Evolutionary conservation across 2,797 vertebrate genomes (phyloP).

Genomic region (Argyrosomus regius): DNA sequence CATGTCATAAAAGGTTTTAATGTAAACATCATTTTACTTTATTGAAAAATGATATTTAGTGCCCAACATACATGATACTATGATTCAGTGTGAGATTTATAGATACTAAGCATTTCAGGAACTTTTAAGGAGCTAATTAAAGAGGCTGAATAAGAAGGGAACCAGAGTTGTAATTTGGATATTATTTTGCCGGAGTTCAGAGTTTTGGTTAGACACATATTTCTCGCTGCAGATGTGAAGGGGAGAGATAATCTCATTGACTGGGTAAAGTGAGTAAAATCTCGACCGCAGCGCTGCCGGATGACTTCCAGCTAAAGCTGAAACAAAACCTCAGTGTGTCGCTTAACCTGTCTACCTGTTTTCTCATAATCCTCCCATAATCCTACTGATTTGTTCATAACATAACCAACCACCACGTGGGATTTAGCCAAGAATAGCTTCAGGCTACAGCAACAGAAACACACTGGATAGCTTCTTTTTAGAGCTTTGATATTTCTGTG

Average conservation of each 20-base stretch:
- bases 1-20: no score
- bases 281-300: background rate
- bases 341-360: slow-evolving; percentile 6
- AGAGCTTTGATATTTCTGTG: background rate
- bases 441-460: background rate
- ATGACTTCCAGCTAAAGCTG: slow-evolving; percentile 3
- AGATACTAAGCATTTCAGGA: background rate
- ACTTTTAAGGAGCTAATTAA: background rate
- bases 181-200: background rate
- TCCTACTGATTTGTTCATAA: slow-evolving; percentile 15
- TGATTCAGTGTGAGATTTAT: background rate
- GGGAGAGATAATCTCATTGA: background rate
- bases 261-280: background rate
- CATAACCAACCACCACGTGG: background rate
- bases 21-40: background rate
- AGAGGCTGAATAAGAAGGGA: background rate
- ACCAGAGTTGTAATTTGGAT: background rate
- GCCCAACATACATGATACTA: background rate
- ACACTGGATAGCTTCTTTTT: background rate
- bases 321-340: slow-evolving; percentile 20
- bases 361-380: slow-evolving; percentile 24
- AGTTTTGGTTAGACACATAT: background rate
- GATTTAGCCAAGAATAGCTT: slow-evolving; percentile 1
- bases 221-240: background rate
- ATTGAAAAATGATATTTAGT: background rate